Base-by-base conservation (phyloP, 2,888 invertebrate species). In the Andricus quercusramuli region DNA sequence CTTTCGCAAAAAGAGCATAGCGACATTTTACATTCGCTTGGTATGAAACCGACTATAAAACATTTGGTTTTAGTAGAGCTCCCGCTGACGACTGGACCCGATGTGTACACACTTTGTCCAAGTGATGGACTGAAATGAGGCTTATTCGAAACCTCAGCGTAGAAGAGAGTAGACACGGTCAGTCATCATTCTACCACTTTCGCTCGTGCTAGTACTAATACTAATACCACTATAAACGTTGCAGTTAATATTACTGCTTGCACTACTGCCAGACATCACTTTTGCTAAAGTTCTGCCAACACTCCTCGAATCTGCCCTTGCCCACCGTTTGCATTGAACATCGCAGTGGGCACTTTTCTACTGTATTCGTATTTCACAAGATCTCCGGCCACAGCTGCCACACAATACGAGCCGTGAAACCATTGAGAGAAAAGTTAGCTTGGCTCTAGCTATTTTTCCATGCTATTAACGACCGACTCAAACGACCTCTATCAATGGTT, bases 401-500 rank as follows among this genome's bases (percentile, higher is more conserved):
- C 78, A 78, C 74, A 70, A 79, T 65, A 82, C 82, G 78, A 78
- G 80, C 82, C 80, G 76, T 82, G 81, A 83, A 66, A 29, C 78
- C 77, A 56, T 59, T 56, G 47, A 78, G 77, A 85, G 86, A 88
- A 89, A 90, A 90, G 89, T 89, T 88, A 87, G 86, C 86, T 85
- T 85, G 81, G 86, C 86, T 87, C 85, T 86, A 82, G 88, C 89
- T 86, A 91, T 90, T 91, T 91, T 91, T 91, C 90, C 89, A 90
- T 90, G 86, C 90, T 89, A 91, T 90, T 90, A 90, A 91, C 89
- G 88, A 88, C 86, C 87, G 85, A 88, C 88, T 88, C 84, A 84
- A 90, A 90, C 88, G 90, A 90, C 89, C 88, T 86, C 88, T 89
- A 89, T 91, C 91, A 90, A 90, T 89, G 90, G 88, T 87, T 90